Percentiles rank a stretch among this genome's conserved stretches.
phyloP scores from a whole-genome alignment of 2,797 vertebrate species.

The Oryzias sinensis region DNA sequence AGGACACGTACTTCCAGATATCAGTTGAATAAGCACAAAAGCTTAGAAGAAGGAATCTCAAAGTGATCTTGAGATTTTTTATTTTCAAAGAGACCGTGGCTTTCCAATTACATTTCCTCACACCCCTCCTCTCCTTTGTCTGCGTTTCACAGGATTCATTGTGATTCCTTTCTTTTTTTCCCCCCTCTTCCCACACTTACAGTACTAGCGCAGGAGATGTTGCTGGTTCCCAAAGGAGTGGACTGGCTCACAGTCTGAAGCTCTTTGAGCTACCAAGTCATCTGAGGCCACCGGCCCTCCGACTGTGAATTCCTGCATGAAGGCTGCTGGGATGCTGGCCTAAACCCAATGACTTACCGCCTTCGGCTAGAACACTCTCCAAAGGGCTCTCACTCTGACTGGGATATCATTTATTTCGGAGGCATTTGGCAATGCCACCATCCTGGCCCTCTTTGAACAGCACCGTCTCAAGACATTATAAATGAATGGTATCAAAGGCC shows the following conservation, averaged over 20 bases:
- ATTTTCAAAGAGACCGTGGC: constrained; percentile 12
- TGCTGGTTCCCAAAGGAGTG: constrained; percentile 64
- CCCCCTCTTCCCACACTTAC: constrained; percentile 61
- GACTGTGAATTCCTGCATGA: constrained; percentile 59
- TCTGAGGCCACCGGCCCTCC: constrained; percentile 58
- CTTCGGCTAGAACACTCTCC: constrained; percentile 69
- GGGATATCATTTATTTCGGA: constrained; percentile 75
- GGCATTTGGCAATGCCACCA: constrained; percentile 70
- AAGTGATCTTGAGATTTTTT: constrained; percentile 12
- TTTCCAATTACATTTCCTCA: constrained; percentile 13
- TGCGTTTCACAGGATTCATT: constrained; percentile 46
- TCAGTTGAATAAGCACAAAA: constrained; percentile 17
- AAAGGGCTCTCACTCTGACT: constrained; percentile 67
- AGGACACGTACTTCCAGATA: constrained; percentile 41
- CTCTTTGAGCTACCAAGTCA: constrained; percentile 71
- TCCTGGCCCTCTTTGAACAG: constrained; percentile 67
- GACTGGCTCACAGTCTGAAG: constrained; percentile 69
- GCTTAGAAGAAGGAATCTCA: constrained; percentile 9
- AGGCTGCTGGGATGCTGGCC: constrained; percentile 63
- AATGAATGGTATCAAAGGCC: constrained; percentile 73
- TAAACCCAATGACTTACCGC: constrained; percentile 70
- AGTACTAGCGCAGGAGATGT: constrained; percentile 53
- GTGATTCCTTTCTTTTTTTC: constrained; percentile 52
- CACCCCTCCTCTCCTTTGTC: constrained; percentile 22
- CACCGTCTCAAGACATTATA: constrained; percentile 63